Evolutionary conservation across 2,888 invertebrate species (phyloP).

Genomic region (Folsomia manolachei): DNA sequence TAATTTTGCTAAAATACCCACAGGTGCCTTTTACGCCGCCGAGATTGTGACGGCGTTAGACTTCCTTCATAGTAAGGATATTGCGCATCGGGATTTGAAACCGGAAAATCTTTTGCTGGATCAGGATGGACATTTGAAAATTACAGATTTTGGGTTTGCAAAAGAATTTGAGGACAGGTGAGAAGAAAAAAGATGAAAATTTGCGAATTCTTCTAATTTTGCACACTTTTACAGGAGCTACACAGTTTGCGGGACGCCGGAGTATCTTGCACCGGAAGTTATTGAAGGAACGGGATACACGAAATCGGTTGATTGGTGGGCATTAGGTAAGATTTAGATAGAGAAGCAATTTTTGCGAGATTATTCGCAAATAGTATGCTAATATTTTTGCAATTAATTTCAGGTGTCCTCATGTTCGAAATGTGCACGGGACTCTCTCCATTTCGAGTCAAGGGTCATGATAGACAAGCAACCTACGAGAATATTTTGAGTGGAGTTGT

Average conservation of each 20-base stretch:
- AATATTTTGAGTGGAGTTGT: constrained; percentile 92
- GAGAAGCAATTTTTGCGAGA: neutral
- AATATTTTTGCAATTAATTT: constrained; percentile 52
- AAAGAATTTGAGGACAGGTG: constrained; percentile 69
- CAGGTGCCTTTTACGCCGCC: constrained; percentile 63
- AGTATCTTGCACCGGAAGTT: constrained; percentile 94
- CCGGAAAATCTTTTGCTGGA: constrained; percentile 90
- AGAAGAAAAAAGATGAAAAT: neutral
- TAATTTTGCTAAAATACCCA: too few species aligned
- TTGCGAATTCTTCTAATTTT: constrained; percentile 31
- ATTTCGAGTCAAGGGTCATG: constrained; percentile 79
- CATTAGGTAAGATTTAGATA: constrained; percentile 71
- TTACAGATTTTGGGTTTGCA: constrained; percentile 97
- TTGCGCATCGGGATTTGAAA: constrained; percentile 78
- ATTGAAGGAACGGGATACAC: constrained; percentile 98
- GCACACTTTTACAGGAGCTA: constrained; percentile 97
- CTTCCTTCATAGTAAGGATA: constrained; percentile 83
- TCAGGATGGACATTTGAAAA: constrained; percentile 89
- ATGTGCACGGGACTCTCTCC: constrained; percentile 92
- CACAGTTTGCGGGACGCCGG: constrained; percentile 94
- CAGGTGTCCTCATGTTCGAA: constrained; percentile 85
- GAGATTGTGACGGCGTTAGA: constrained; percentile 93
- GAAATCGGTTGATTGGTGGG: constrained; percentile 99
- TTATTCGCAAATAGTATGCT: too few species aligned
- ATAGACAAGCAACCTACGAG: constrained; percentile 94